Base-by-base conservation (phyloP, 35 echinoderm and acorn worm genomes). In the Chiridota heheva region DNA sequence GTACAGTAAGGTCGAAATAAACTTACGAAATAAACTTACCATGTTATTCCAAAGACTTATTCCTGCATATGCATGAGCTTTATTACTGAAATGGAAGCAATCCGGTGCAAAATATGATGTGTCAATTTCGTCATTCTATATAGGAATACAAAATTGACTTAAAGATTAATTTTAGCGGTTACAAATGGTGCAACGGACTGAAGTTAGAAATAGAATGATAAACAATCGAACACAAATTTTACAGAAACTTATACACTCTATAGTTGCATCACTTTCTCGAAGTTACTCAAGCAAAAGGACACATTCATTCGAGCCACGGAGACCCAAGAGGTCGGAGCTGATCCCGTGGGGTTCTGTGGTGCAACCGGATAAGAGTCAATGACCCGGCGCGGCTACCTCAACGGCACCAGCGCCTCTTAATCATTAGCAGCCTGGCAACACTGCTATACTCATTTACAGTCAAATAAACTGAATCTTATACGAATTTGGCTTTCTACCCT, bases 11-110 rank as follows among this genome's bases (percentile, higher is more conserved):
- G n/a, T n/a, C n/a, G n/a, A n/a, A n/a, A n/a, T n/a, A n/a, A n/a
- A n/a, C n/a, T 25, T 25, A 55, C 15, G 15, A 0, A 55, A 17
- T 55, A 42, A 39, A 48, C 77, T 70, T 88, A 97, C 94, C 94
- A 97, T 97, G 58, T 97, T 96, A 69, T 97, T 97, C 94, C 94
- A 97, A 16, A 91, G 65, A 36, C 74, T 79, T 33, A 85, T 88
- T 32, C 76, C 94, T 40, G 78, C 46, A 41, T 82, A 69, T 29
- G 63, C 88, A 44, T 97, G 94, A 5, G 83, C 88, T 55, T 91
- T 97, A 15, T 69, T 84, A 40, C 89, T 97, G 36, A 97, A 97
- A 49, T 97, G 94, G 69, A 97, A 97, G 53, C 93, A 97, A 43
- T 97, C 93, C 74, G 88, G 94, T 34, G 94, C 89, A 61, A 97